These are phyloP conservation scores for Australoheros facetus DNA, from an alignment of 2,797 vertebrate species.

Conservation along the genomic window DNA sequence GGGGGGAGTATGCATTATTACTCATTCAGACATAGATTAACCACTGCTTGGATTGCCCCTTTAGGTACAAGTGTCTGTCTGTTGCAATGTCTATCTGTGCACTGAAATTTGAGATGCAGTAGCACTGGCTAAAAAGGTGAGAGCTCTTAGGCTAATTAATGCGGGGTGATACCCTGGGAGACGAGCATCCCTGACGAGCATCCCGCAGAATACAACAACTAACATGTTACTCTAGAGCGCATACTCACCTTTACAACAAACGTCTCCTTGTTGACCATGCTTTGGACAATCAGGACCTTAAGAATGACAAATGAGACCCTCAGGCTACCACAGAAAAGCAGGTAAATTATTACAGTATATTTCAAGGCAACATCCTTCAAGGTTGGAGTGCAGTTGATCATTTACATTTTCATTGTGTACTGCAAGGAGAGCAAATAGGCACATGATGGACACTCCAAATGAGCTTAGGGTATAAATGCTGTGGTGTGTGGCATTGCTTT, in stretches of 20 bases:
- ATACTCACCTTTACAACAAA: constrained; percentile 94
- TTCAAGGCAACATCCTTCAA: not conserved
- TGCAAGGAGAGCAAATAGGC: not conserved
- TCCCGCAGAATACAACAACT: constrained; percentile 25
- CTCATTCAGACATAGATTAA: not conserved
- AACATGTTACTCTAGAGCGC: constrained; percentile 28
- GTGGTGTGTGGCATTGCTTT: no score
- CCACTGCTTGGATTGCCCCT: constrained; percentile 3
- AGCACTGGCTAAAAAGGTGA: constrained; percentile 51
- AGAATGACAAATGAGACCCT: constrained; percentile 24
- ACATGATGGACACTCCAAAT: no score
- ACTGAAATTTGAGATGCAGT: constrained; percentile 65
- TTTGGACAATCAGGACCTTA: constrained; percentile 93
- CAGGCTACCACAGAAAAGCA: not conserved
- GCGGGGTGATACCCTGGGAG: constrained; percentile 40
- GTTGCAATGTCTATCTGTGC: constrained; percentile 39
- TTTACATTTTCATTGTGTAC: constrained; percentile 4
- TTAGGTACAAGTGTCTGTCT: constrained; percentile 15
- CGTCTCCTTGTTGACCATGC: constrained; percentile 87
- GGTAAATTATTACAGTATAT: not conserved
- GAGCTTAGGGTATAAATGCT: no score
- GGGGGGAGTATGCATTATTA: not conserved
- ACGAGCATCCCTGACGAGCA: constrained; percentile 51
- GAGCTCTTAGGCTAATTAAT: constrained; percentile 74
- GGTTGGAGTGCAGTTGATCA: not conserved